Percentiles rank a stretch among this genome's conserved stretches.
Evolutionary conservation across 2,113 vertebrate species (phyloP).

Genomic region (Hepsetus odoe): DNA sequence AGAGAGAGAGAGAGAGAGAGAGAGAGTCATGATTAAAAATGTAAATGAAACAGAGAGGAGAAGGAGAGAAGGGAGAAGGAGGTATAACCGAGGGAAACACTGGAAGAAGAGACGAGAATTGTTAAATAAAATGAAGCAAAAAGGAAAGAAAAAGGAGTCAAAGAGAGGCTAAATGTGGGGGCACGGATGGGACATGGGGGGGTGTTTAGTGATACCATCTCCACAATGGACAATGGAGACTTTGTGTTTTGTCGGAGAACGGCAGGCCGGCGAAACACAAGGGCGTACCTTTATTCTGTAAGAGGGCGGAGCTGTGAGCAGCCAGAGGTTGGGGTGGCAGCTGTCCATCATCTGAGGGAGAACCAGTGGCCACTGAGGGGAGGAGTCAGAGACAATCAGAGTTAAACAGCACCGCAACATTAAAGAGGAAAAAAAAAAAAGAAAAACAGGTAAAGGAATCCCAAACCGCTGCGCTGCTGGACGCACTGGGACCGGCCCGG

Average conservation of each 20-base stretch:
- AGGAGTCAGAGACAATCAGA: not conserved
- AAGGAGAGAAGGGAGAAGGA: not conserved
- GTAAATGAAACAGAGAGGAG: not conserved
- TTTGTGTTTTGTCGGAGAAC: conserved; percentile 38
- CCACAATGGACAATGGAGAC: conserved; percentile 38
- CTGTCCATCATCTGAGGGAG: conserved; percentile 32
- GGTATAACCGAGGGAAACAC: not conserved
- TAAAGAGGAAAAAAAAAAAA: too few relatives aligned
- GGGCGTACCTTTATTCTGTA: conserved; percentile 42
- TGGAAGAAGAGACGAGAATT: not conserved
- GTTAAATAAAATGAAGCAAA: not conserved
- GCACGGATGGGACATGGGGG: too few relatives aligned
- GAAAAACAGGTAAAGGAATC: too few relatives aligned
- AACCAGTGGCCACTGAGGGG: conserved; percentile 36
- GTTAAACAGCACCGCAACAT: not conserved
- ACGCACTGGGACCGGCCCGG: too few relatives aligned
- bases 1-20: not conserved
- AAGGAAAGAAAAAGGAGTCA: not conserved
- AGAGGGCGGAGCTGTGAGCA: conserved; percentile 3
- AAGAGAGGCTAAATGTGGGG: not conserved
- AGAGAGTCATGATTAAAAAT: not conserved
- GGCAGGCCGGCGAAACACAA: not conserved
- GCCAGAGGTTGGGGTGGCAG: conserved; percentile 33
- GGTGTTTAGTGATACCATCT: not conserved
- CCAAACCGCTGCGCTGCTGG: too few relatives aligned